Conservation (phyloP, 2,113 vertebrate species). For the Agelaius tricolor region DNA sequence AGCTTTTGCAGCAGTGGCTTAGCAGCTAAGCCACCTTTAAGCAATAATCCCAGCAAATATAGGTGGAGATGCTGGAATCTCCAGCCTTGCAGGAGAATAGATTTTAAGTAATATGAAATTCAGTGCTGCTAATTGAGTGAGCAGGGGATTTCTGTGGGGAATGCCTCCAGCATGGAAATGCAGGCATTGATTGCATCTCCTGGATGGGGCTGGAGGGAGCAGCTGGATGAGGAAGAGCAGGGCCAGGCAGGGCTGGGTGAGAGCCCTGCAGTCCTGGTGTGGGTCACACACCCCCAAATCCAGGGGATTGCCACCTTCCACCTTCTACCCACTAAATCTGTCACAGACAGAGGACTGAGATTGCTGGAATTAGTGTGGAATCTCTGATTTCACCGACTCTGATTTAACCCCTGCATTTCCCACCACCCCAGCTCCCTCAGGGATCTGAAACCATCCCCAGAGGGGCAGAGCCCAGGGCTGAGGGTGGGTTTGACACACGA, state of each 20-base stretch:
- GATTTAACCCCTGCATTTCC: background rate
- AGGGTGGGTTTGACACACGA: rapidly evolving
- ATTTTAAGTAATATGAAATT: background rate
- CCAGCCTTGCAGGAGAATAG: slow-evolving; percentile 19
- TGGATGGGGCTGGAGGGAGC: background rate
- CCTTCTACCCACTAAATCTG: background rate
- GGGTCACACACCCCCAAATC: rapidly evolving
- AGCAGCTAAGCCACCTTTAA: slow-evolving; percentile 66
- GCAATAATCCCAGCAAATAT: slow-evolving; percentile 44
- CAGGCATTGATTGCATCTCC: background rate
- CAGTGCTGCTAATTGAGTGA: slow-evolving; percentile 11
- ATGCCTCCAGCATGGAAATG: background rate
- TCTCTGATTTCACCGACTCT: background rate
- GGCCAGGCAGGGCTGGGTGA: background rate
- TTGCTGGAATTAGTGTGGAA: rapidly evolving
- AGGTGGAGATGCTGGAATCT: slow-evolving; percentile 28
- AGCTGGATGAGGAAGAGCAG: background rate
- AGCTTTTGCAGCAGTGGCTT: slow-evolving; percentile 65
- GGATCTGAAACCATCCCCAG: background rate
- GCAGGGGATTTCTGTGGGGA: background rate
- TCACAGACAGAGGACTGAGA: rapidly evolving
- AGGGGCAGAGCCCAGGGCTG: background rate
- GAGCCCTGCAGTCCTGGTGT: rapidly evolving
- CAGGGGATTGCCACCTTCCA: background rate
- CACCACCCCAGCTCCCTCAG: background rate